These are phyloP conservation scores for Acanthoscelides obtectus DNA, from an alignment of 2,888 invertebrate genomes.

Conservation along the genomic window DNA sequence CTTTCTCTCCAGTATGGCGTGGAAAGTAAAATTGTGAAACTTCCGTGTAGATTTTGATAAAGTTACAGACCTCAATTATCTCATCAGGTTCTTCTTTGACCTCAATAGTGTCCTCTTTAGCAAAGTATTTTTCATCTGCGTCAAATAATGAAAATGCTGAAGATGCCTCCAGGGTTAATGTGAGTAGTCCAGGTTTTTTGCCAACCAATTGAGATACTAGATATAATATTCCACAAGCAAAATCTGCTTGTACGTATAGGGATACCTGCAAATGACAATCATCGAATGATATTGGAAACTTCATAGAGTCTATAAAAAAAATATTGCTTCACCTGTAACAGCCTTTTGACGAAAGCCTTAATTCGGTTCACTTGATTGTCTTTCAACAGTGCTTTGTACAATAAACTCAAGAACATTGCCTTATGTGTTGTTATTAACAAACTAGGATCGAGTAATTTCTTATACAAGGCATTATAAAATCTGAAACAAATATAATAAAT, in stretches of 20 bases:
- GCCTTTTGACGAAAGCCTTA: constrained; percentile 79
- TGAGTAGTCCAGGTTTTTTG: constrained; percentile 35
- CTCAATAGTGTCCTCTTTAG: constrained; percentile 31
- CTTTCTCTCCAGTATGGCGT: too few relatives aligned
- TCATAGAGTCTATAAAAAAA: background rate
- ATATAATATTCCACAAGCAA: constrained; percentile 79
- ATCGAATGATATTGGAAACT: background rate
- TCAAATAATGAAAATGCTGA: constrained; percentile 17
- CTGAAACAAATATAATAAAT: constrained; percentile 51
- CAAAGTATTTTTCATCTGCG: constrained; percentile 35
- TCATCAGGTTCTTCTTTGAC: constrained; percentile 8
- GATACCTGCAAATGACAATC: constrained; percentile 52
- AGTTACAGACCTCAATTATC: background rate
- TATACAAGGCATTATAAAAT: constrained; percentile 86
- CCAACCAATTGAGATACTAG: constrained; percentile 66
- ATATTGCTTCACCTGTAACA: constrained; percentile 58
- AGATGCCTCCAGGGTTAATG: constrained; percentile 33
- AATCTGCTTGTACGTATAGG: constrained; percentile 67
- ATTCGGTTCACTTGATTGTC: constrained; percentile 70
- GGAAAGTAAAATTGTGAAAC: too few relatives aligned
- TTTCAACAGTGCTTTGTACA: constrained; percentile 78
- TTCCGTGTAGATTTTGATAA: background rate
- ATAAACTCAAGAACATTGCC: constrained; percentile 78
- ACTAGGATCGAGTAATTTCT: constrained; percentile 75
- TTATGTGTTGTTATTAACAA: constrained; percentile 64